These are phyloP conservation scores for Molorchus minor DNA, from an alignment of 2,888 invertebrate genomes.

Conservation along the genomic window DNA sequence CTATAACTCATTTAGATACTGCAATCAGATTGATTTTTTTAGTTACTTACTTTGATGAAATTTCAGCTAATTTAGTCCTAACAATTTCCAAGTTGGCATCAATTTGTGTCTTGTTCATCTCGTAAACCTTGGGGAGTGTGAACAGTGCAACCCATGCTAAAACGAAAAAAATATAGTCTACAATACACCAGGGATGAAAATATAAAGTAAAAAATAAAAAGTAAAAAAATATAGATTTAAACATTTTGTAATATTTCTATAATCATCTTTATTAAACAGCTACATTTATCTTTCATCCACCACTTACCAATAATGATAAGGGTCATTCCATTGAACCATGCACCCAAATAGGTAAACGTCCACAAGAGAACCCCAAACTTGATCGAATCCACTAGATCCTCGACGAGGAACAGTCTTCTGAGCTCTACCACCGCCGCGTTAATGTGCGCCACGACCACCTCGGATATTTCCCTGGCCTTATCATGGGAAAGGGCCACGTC, in stretches of 20 bases:
- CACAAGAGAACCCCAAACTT: constrained; percentile 96
- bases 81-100: constrained; percentile 91
- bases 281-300: neutral
- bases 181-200: neutral
- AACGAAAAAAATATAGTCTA: constrained; percentile 54
- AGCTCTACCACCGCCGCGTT: constrained; percentile 85
- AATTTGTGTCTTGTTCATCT: constrained; percentile 92
- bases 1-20: no score
- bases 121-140: constrained; percentile 95
- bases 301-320: constrained; percentile 90
- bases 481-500: constrained; percentile 91
- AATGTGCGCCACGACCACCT: constrained; percentile 84
- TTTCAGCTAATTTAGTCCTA: constrained; percentile 86
- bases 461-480: constrained; percentile 68
- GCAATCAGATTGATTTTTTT: no score
- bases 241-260: no score
- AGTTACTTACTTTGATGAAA: constrained; percentile 85
- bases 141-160: constrained; percentile 91
- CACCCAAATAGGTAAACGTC: constrained; percentile 96
- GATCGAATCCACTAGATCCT: constrained; percentile 94
- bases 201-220: neutral
- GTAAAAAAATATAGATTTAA: neutral
- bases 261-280: no score
- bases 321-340: constrained; percentile 99
- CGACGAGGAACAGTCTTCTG: constrained; percentile 93